Conservation (phyloP, 1,140 invertebrate genomes). For the Sweltsa coloradensis region DNA sequence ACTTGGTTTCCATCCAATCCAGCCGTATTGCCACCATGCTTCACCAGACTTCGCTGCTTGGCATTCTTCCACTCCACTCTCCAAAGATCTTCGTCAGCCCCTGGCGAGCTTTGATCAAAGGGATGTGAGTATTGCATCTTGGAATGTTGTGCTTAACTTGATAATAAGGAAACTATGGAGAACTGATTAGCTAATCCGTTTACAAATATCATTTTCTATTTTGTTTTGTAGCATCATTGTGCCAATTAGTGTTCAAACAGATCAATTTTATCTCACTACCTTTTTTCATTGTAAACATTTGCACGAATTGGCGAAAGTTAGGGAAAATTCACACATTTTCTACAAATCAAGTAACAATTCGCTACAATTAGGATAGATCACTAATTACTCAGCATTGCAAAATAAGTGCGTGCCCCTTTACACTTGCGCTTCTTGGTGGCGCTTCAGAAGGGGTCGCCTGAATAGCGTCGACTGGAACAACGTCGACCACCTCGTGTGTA, state of each 20-base stretch:
- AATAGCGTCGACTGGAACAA: too few relatives aligned
- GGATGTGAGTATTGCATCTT: constrained; percentile 44
- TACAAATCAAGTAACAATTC: too few relatives aligned
- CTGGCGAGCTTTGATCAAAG: constrained; percentile 65
- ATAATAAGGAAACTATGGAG: neutral
- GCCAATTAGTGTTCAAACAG: neutral
- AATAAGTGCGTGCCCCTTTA: too few relatives aligned
- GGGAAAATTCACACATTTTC: too few relatives aligned
- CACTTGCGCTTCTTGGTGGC: too few relatives aligned
- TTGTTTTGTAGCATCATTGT: neutral
- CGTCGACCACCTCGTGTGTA: too few relatives aligned
- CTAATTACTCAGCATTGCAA: too few relatives aligned
- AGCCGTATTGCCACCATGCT: constrained; percentile 87
- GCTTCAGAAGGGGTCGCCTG: too few relatives aligned
- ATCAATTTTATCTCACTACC: neutral
- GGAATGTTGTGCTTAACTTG: neutral
- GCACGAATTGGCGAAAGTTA: too few relatives aligned
- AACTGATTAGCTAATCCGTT: neutral
- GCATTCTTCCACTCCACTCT: constrained; percentile 58
- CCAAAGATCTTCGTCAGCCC: constrained; percentile 66
- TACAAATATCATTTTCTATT: neutral
- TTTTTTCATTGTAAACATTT: too few relatives aligned
- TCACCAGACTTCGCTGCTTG: constrained; percentile 66
- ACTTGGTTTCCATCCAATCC: constrained; percentile 93
- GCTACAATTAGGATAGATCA: too few relatives aligned